phyloP scores from a whole-genome alignment of 37 sponge, comb jelly and placozoan species.

The Haliclona indistincta region DNA sequence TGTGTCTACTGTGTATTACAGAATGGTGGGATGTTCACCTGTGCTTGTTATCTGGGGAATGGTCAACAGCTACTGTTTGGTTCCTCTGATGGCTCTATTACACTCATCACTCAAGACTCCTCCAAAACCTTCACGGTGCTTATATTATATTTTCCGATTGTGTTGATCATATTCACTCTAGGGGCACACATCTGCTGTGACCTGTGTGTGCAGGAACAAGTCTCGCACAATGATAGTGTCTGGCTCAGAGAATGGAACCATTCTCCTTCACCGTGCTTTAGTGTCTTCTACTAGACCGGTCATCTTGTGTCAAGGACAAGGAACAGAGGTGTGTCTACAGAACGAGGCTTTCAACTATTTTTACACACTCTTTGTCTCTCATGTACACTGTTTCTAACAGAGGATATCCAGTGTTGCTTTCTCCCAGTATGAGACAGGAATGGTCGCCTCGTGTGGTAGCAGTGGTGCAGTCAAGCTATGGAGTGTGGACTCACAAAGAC shows the following conservation, averaged over 20 bases:
- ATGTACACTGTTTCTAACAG: slow-evolving; percentile 14
- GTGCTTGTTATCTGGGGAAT: slow-evolving; percentile 59
- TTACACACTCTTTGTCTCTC: no score
- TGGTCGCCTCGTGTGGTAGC: slow-evolving; percentile 47
- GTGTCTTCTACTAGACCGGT: slow-evolving; percentile 27
- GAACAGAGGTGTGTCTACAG: background rate
- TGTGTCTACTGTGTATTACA: no score
- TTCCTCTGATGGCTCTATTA: slow-evolving; percentile 11
- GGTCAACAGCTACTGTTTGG: slow-evolving; percentile 63
- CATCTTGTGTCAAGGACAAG: background rate
- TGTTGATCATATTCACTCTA: background rate
- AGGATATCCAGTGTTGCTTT: slow-evolving; percentile 42
- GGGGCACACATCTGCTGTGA: slow-evolving; percentile 70
- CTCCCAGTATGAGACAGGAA: slow-evolving; percentile 55
- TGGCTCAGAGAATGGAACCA: slow-evolving; percentile 45
- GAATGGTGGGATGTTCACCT: slow-evolving; percentile 43
- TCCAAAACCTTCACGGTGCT: background rate
- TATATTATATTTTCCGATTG: background rate
- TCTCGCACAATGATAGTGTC: slow-evolving; percentile 45
- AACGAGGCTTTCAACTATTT: background rate
- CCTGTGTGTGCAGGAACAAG: slow-evolving; percentile 17
- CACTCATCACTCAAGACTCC: background rate
- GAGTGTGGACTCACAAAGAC: slow-evolving; percentile 77
- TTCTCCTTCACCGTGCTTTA: slow-evolving; percentile 55
- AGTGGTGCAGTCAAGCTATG: slow-evolving; percentile 67